Conservation (phyloP, 1,140 invertebrate species). For the Scaptomyza graminum region DNA sequence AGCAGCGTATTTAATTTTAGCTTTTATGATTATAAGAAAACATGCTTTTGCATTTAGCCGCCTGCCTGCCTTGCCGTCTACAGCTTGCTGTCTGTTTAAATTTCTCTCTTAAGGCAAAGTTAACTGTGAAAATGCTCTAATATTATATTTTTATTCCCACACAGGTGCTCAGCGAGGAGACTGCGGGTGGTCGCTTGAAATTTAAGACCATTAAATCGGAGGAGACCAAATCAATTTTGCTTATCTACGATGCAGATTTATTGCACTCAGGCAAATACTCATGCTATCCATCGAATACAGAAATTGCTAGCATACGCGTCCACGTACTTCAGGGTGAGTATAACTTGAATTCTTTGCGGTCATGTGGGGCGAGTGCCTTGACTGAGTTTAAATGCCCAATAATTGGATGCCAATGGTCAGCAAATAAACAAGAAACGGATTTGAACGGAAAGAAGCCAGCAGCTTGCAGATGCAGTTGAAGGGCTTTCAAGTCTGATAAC, state of each 20-base stretch:
- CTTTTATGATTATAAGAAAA: slow-evolving; percentile 82
- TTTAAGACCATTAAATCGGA: slow-evolving; percentile 84
- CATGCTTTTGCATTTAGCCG: slow-evolving; percentile 77
- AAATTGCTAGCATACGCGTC: slow-evolving; percentile 85
- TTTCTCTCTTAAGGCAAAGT: slow-evolving; percentile 14
- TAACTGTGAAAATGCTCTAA: slow-evolving; percentile 51
- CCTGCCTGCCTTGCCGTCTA: slow-evolving; percentile 9
- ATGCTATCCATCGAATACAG: slow-evolving; percentile 85
- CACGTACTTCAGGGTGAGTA: slow-evolving; percentile 84
- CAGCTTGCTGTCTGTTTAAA: neutral
- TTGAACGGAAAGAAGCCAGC: neutral
- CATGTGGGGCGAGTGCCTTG: neutral
- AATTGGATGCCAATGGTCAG: slow-evolving; percentile 27
- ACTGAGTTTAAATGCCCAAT: slow-evolving; percentile 28
- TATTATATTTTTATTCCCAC: slow-evolving; percentile 30
- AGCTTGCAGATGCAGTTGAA: slow-evolving; percentile 32
- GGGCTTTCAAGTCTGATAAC: slow-evolving; percentile 36
- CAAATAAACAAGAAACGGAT: slow-evolving; percentile 20
- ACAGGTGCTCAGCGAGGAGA: slow-evolving; percentile 83
- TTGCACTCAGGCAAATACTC: slow-evolving; percentile 85
- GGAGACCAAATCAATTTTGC: slow-evolving; percentile 83
- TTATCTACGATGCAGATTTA: slow-evolving; percentile 83
- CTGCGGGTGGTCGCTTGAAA: slow-evolving; percentile 79
- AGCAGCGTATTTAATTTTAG: slow-evolving; percentile 79
- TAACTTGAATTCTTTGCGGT: neutral